Conservation (phyloP, 2,113 vertebrate species). For the Globicephala melas region DNA sequence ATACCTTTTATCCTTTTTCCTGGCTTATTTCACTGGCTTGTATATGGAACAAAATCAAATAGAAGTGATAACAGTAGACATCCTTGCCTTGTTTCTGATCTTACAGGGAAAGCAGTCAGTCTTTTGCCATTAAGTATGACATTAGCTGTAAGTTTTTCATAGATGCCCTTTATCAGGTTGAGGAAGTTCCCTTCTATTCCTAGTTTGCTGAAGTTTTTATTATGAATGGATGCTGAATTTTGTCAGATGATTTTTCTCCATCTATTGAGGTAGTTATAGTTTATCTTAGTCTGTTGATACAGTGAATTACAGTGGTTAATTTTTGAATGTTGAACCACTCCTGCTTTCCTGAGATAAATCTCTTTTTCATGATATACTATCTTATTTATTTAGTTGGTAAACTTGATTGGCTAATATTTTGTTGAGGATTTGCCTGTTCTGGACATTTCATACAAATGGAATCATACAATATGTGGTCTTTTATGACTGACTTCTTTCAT, state of each 20-base stretch:
- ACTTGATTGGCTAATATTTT: neutral
- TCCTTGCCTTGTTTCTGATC: neutral
- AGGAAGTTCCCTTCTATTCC: neutral
- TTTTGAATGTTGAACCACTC: neutral
- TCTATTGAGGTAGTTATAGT: neutral
- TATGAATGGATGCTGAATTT: neutral
- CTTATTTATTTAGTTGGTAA: neutral
- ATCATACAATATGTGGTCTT: neutral
- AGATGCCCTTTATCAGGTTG: neutral
- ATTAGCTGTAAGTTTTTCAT: neutral
- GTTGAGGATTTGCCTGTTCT: neutral
- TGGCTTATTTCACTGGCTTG: neutral
- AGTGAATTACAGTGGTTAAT: neutral
- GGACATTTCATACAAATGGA: neutral
- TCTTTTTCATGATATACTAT: neutral
- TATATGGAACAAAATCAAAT: neutral
- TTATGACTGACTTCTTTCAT: neutral
- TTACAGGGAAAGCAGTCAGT: neutral
- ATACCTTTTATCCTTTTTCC: neutral
- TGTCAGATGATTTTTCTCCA: neutral
- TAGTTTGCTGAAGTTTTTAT: neutral
- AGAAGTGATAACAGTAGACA: neutral
- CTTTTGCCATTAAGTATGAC: neutral
- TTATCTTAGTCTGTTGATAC: neutral
- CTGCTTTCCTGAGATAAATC: neutral